These are phyloP conservation scores for Acronicta aceris DNA, from an alignment of 2,888 invertebrate species.

Conservation along the genomic window DNA sequence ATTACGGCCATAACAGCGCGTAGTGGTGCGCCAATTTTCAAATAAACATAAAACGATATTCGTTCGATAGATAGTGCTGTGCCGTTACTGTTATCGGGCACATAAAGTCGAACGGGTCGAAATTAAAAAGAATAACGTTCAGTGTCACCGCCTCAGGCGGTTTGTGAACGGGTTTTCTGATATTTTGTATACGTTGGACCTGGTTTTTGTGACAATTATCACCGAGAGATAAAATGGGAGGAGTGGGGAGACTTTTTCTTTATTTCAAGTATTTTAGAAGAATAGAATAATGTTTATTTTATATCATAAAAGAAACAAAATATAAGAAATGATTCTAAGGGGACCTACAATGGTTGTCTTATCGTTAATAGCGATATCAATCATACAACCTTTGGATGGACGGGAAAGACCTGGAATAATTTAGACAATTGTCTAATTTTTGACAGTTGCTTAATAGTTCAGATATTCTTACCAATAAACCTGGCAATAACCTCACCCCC, in stretches of 20 bases:
- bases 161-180: conserved; percentile 32
- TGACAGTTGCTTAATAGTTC: too few species aligned
- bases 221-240: conserved; percentile 2
- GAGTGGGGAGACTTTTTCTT: not conserved
- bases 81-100: conserved; percentile 54
- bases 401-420: too few species aligned
- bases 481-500: too few species aligned
- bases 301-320: too few species aligned
- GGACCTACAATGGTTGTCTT: too few species aligned
- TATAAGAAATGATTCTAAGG: too few species aligned
- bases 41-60: conserved; percentile 74
- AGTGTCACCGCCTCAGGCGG: conserved; percentile 59
- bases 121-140: conserved; percentile 78
- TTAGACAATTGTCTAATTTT: too few species aligned
- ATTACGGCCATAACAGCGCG: conserved; percentile 37
- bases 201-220: conserved; percentile 37
- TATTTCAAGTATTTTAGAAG: not conserved
- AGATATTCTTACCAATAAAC: too few species aligned
- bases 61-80: conserved; percentile 64
- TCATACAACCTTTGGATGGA: too few species aligned
- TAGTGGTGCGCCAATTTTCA: conserved; percentile 64
- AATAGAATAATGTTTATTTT: too few species aligned
- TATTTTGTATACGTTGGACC: conserved; percentile 44
- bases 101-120: conserved; percentile 74
- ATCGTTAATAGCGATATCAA: too few species aligned